Evolutionary conservation across 2,113 vertebrate species (phyloP).

Genomic region (Varanus salvator): DNA sequence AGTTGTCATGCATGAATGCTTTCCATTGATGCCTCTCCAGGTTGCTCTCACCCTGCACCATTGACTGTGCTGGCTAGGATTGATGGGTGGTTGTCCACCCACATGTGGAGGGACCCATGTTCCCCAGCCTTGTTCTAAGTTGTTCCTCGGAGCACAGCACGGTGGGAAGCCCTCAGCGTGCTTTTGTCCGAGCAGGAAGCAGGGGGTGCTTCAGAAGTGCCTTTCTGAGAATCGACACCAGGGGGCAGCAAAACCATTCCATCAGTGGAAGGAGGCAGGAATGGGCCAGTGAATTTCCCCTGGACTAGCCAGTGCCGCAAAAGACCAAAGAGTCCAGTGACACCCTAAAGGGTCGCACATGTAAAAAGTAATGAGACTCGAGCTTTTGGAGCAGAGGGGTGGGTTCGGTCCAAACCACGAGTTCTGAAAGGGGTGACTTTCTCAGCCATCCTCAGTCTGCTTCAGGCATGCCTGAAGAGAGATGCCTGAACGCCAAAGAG

Average conservation of each 20-base stretch:
- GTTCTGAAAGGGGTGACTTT: not conserved
- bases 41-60: no score
- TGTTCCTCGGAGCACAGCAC: not conserved
- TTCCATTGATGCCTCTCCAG: no score
- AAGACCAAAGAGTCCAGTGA: not conserved
- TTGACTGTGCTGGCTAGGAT: no score
- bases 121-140: not conserved
- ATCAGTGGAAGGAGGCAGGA: not conserved
- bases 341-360: no score
- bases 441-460: not conserved
- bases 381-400: no score
- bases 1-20: no score
- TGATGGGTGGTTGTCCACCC: not conserved
- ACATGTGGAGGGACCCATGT: no score
- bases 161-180: not conserved
- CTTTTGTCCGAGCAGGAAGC: not conserved
- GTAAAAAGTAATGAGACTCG: no score
- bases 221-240: not conserved
- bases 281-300: not conserved
- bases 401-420: not conserved
- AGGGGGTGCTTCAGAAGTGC: not conserved
- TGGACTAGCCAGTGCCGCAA: not conserved
- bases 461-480: not conserved
- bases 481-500: not conserved
- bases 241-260: not conserved